Base-by-base conservation (phyloP, 2,888 invertebrate genomes). In the Theretra japonica region DNA sequence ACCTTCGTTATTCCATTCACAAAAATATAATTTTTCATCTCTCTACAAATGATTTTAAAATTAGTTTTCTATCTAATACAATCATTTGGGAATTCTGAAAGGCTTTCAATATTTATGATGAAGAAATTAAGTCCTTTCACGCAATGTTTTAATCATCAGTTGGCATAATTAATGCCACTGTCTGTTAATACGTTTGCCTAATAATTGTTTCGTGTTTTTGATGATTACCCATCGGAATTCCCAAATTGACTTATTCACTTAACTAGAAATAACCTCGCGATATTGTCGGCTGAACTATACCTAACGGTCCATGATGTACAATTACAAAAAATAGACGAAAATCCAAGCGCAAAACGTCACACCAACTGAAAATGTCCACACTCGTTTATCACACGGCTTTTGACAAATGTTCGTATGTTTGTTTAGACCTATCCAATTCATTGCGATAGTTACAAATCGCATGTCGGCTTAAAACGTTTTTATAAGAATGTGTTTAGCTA, bases 241-340 rank as follows among this genome's bases (percentile, higher is more conserved):
- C 68, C 50, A 72, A 69, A 72, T 56, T 4, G 53, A 56, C 69
- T 72, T 25, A 53, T 33, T 70, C 33, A 79, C 78, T 85, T 85
- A 86, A 79, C 79, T 85, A 86, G 23, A 48, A 41, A 65, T 65
- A 65, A 83, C 79, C 79, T 86, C 82, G 89, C 89, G 65, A 92
- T 93, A 94, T 94, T 94, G 93, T 94, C 94, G 84, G 89, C 86
- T 83, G 89, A 84, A 82, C 85, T 89, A 90, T 77, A 82, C 79
- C 86, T 90, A 89, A 80, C 77, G 48, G 65, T 77, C 83, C 79
- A 75, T 78, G 73, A 73, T 73, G 75, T 71, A 75, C 72, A 68
- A 73, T 73, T 23, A 65, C 65, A 70, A 72, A 70, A 58, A 72
- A 72, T 72, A 72, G 53, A 75, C 73, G 70, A 77, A 72, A 74